Percentiles rank a stretch among this genome's conserved stretches.
phyloP scores from a whole-genome alignment of 2,113 vertebrate genomes.

The Cephalopholis sonnerati region DNA sequence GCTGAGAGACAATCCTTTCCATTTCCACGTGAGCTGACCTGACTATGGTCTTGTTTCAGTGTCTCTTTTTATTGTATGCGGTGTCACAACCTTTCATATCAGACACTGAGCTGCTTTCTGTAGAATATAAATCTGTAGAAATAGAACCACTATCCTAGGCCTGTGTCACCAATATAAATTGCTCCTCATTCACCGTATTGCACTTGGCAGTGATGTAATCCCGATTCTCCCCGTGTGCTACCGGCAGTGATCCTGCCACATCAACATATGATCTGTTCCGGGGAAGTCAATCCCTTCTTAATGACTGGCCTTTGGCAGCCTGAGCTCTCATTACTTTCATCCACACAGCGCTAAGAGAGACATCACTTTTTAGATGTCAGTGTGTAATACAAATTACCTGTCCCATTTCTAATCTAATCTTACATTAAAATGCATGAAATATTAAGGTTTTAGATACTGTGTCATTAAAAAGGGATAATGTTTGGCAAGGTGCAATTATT shows the following conservation, averaged over 20 bases:
- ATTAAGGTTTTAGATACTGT: neutral
- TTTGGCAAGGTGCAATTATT: slow-evolving; percentile 1
- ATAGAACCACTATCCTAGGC: neutral
- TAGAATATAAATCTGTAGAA: slow-evolving; percentile 1
- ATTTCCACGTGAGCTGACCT: neutral
- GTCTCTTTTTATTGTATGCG: neutral
- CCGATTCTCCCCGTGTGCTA: slow-evolving; percentile 10
- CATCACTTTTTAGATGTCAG: slow-evolving; percentile 20
- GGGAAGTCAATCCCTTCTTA: slow-evolving; percentile 46
- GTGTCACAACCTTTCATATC: neutral
- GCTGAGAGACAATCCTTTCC: neutral
- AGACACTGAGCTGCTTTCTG: neutral
- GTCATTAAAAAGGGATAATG: slow-evolving; percentile 17
- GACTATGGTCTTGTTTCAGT: neutral
- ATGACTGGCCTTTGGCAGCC: slow-evolving; percentile 56
- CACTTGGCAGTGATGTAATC: slow-evolving; percentile 41
- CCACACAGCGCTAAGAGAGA: slow-evolving; percentile 17
- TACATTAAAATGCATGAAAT: slow-evolving; percentile 18
- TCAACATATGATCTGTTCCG: slow-evolving; percentile 32
- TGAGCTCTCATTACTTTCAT: slow-evolving; percentile 51
- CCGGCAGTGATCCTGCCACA: slow-evolving; percentile 31
- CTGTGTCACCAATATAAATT: slow-evolving; percentile 14
- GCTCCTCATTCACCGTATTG: slow-evolving; percentile 10
- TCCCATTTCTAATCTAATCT: slow-evolving; percentile 24
- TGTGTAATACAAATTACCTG: slow-evolving; percentile 32